phyloP scores from a whole-genome alignment of 2,113 vertebrate species.

The Dasyornis broadbenti region DNA sequence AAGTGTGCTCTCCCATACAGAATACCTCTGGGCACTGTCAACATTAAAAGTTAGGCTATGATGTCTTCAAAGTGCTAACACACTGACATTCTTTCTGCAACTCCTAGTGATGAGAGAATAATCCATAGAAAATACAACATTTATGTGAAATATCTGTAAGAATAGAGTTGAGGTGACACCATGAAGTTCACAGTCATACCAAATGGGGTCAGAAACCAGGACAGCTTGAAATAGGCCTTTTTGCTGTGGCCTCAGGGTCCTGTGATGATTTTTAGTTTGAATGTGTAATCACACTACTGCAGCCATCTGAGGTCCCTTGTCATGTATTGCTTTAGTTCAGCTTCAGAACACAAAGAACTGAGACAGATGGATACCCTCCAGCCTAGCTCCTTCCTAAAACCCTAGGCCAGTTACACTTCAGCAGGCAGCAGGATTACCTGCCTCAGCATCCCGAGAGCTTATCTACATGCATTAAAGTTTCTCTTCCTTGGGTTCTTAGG shows the following conservation, averaged over 20 bases:
- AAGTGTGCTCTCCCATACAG: neutral
- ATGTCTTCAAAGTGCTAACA: neutral
- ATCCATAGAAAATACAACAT: neutral
- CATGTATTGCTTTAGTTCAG: neutral
- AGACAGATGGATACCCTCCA: neutral
- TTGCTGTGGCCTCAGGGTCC: neutral
- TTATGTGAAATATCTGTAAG: neutral
- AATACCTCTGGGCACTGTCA: neutral
- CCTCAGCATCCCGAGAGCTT: neutral
- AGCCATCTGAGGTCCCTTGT: neutral
- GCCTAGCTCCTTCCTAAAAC: neutral
- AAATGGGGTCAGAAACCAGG: neutral
- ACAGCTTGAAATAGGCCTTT: neutral
- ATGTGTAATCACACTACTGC: neutral
- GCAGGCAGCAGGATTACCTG: neutral
- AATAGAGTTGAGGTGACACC: neutral
- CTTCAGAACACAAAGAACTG: neutral
- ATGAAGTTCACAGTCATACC: neutral
- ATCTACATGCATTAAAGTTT: neutral
- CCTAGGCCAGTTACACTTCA: neutral
- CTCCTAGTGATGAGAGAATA: neutral
- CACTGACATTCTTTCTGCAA: neutral
- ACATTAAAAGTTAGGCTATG: neutral
- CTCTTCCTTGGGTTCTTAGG: neutral
- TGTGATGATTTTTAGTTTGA: neutral